Base-by-base conservation (phyloP, 2,113 vertebrate species). In the Lipophrys pholis region DNA sequence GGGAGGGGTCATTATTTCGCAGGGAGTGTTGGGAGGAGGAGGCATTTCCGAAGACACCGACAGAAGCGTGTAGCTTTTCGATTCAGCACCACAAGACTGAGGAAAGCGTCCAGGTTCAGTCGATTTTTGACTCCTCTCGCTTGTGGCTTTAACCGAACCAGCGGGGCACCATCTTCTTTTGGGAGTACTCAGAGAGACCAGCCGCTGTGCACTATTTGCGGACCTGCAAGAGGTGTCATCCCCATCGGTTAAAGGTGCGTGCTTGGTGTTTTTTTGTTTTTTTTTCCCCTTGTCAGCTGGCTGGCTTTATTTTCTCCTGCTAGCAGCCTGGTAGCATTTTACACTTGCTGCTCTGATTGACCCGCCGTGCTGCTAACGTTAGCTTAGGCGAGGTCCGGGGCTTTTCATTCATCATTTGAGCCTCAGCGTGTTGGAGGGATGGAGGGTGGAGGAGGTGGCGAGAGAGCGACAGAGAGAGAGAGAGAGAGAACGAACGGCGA, bases 1-100 rank as follows among this genome's bases (percentile, higher is more conserved):
- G 89, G 89, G 87, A 90, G 88, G 85, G 89, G 74, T 92, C 93
- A 91, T 69, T 93, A 93, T 94, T 93, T 93, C 50, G 91, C 92
- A 91, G 89, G 85, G 64, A 75, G 43, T 48, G 46, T 54, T 39
- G 73, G 80, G 84, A 89, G 85, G 84, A 83, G 82, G 87, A 83
- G 86, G 86, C 75, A 75, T 82, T 88, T 92, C 90, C 84, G 76
- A 90, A 30, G 85, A 91, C 80, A 88, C 84, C 81, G 81, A 90
- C 87, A 91, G 86, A 87, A 84, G 84, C 89, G 91, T 90, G 92
- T 80, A 84, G 64, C 74, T 68, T 84, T 84, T 86, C 74, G 77
- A 76, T 93, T 91, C 93, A 92, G 92, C 92, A 92, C 92, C 90
- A 89, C 78, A 62, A 51, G 78, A 61, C 53, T 58, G 73, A 89